These are phyloP conservation scores for Scrobipalpa costella DNA, from an alignment of 2,888 invertebrate species.

Conservation along the genomic window DNA sequence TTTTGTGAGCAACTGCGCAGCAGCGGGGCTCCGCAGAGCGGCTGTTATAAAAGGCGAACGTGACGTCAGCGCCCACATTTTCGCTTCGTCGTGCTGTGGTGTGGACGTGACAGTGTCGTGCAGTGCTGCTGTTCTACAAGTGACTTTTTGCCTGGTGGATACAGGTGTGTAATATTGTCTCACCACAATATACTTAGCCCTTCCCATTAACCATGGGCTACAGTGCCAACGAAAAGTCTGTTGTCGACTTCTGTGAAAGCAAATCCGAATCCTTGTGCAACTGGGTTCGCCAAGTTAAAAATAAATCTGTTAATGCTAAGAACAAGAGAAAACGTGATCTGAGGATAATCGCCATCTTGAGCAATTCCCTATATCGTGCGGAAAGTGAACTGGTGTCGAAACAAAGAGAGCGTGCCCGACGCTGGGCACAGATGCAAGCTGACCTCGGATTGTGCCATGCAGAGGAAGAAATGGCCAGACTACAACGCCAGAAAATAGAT, in stretches of 20 bases:
- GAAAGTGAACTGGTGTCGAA: slow-evolving; percentile 82
- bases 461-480: slow-evolving; percentile 71
- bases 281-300: slow-evolving; percentile 84
- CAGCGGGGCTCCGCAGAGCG: slow-evolving; percentile 46
- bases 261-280: slow-evolving; percentile 81
- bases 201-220: slow-evolving; percentile 64
- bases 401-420: slow-evolving; percentile 82
- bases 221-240: slow-evolving; percentile 68
- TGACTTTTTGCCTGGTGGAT: slow-evolving; percentile 68
- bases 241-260: slow-evolving; percentile 78
- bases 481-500: slow-evolving; percentile 72
- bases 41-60: slow-evolving; percentile 55
- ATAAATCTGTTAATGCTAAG: slow-evolving; percentile 81
- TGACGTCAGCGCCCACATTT: slow-evolving; percentile 68
- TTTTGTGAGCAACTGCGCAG: slow-evolving; percentile 67
- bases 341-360: slow-evolving; percentile 84
- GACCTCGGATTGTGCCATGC: slow-evolving; percentile 71
- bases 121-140: slow-evolving; percentile 26
- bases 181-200: slow-evolving; percentile 62
- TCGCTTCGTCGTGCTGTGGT: slow-evolving; percentile 50
- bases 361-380: slow-evolving; percentile 80
- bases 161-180: slow-evolving; percentile 74
- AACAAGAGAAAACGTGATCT: slow-evolving; percentile 82
- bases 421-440: slow-evolving; percentile 81
- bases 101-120: slow-evolving; percentile 48